Evolutionary conservation across 2,113 vertebrate species (phyloP).

Genomic region (Perognathus longimembris): DNA sequence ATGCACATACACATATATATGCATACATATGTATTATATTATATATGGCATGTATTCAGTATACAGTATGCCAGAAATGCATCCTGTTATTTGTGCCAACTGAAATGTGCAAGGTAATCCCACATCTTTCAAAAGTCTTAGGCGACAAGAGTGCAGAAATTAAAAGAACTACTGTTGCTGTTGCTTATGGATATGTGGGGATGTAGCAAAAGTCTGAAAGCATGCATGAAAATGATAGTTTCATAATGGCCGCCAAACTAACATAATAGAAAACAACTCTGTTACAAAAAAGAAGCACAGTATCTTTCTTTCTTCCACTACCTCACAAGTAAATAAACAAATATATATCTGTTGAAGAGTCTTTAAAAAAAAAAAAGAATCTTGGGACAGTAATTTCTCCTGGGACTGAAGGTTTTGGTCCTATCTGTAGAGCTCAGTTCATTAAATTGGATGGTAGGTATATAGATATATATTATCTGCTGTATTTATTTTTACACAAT

Average conservation of each 20-base stretch:
- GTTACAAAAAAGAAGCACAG: no score
- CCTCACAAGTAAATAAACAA: no score
- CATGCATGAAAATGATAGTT: neutral
- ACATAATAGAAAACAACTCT: no score
- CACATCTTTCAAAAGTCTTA: conserved; percentile 56
- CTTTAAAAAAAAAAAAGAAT: no score
- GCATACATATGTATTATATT: neutral
- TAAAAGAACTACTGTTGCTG: neutral
- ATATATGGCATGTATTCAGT: conserved; percentile 22
- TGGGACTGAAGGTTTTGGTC: neutral
- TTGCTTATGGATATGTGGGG: neutral
- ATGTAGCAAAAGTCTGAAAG: neutral
- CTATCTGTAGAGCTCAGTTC: neutral
- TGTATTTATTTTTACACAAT: conserved; percentile 36
- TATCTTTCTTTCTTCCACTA: no score
- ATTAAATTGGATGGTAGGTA: neutral
- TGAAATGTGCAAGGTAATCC: conserved; percentile 21
- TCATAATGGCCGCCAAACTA: no score
- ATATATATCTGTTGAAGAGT: no score
- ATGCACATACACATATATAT: conserved; percentile 32
- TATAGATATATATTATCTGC: neutral
- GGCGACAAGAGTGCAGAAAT: neutral
- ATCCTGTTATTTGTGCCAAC: conserved; percentile 54
- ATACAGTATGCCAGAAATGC: conserved; percentile 18
- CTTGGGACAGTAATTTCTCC: neutral